phyloP scores from a whole-genome alignment of 2,797 vertebrate genomes.

The Tangara arthus region DNA sequence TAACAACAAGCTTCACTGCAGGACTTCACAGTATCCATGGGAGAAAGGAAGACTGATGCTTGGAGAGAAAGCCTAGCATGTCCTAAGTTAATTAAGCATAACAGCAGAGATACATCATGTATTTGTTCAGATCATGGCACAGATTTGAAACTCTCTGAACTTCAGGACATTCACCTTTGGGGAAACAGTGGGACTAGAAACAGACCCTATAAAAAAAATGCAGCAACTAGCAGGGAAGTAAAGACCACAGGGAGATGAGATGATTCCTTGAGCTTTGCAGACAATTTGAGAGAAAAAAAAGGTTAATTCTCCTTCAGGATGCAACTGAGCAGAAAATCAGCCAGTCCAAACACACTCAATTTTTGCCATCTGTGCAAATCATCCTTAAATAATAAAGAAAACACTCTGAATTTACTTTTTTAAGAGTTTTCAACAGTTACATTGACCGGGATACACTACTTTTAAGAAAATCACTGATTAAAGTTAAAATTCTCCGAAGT shows the following conservation, averaged over 20 bases:
- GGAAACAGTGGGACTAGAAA: background rate
- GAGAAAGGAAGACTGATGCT: conserved; percentile 27
- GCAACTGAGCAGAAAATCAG: background rate
- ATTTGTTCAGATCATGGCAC: background rate
- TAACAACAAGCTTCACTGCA: conserved; percentile 3
- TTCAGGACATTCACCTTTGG: background rate
- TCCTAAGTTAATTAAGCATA: conserved; percentile 16
- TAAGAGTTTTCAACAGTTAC: background rate
- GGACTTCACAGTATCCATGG: conserved; percentile 32
- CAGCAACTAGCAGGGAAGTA: background rate
- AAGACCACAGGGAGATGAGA: background rate
- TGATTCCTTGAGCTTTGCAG: background rate
- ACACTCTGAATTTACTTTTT: background rate
- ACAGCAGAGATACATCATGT: background rate
- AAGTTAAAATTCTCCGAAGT: background rate
- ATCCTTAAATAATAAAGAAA: background rate
- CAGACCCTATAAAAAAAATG: background rate
- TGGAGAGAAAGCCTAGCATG: conserved; percentile 1
- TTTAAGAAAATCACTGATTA: background rate
- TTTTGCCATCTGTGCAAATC: background rate
- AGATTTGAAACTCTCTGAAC: background rate
- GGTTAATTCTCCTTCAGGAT: background rate
- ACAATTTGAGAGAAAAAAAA: background rate
- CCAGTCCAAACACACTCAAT: background rate
- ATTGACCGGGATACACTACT: background rate